phyloP scores from a whole-genome alignment of 2,113 vertebrate species.

The Tachycineta bicolor region DNA sequence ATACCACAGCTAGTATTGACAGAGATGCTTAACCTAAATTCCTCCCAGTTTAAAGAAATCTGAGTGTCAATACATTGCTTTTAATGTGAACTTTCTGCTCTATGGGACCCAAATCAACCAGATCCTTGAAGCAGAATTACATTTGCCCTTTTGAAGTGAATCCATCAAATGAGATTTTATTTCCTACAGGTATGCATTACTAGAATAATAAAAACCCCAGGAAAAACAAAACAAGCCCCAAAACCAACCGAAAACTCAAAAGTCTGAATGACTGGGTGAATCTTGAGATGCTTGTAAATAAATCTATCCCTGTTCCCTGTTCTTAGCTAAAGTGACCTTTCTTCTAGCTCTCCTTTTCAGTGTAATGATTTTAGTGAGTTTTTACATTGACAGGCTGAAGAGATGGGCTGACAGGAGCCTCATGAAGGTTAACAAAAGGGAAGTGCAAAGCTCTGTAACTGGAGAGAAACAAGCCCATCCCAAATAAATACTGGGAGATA shows the following conservation, averaged over 20 bases:
- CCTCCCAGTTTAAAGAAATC: neutral
- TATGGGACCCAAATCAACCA: neutral
- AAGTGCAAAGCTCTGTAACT: neutral
- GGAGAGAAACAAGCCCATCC: neutral
- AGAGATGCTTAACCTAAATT: conserved; percentile 10
- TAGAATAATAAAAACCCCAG: neutral
- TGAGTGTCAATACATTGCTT: neutral
- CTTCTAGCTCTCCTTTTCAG: neutral
- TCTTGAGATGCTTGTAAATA: neutral
- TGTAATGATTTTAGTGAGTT: neutral
- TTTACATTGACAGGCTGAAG: neutral
- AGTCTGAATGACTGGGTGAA: neutral
- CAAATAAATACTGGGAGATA: neutral
- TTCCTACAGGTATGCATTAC: neutral
- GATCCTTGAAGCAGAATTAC: neutral
- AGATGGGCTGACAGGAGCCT: neutral
- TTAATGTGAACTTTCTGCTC: neutral
- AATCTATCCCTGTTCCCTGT: neutral
- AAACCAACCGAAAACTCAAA: neutral
- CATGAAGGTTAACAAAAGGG: neutral
- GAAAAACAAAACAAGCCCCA: neutral
- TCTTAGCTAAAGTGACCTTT: neutral
- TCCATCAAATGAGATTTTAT: neutral
- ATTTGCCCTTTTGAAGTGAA: neutral
- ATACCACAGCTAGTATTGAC: neutral